Evolutionary conservation across 1,140 invertebrate species (phyloP), one percentile per base, ranked within the genome.

Genomic region (Chymomyza costata): DNA sequence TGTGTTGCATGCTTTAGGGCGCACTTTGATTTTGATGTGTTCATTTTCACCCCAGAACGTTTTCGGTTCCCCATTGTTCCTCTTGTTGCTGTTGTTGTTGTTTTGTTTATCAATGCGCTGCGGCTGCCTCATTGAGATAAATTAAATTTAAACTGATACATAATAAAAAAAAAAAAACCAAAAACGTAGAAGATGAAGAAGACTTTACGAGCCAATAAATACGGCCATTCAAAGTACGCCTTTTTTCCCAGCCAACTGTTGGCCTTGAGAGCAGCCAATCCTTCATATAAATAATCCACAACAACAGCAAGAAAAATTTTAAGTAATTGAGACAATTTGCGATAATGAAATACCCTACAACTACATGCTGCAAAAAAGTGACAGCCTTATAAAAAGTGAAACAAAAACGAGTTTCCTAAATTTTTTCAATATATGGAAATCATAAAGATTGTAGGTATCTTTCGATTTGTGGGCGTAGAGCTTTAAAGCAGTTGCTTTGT

Each of bases 121-220:
- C 8, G 3, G 21, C 21, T 25, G 21, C 21, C 3, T 18, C 30
- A 65, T 34, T 46, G 40, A 51, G 71, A 76, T 76, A 76, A 76
- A 76, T 76, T 76, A 76, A 78, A 78, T 76, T 76, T 71, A 76
- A 76, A 76, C 62, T 76, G 71, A 71, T n/a, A n/a, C n/a, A n/a
- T 76, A 78, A 78, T 76, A 78, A 76, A 76, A 73, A 59, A 66
- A n/a, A n/a, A 44, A n/a, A 13, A 44, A 43, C 40, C 14, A 16
- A 10, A 40, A 43, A 30, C 14, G 30, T 15, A 43, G 16, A 41
- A 14, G 28, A 11, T 7, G 21, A 17, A 25, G 38, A 56, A 64
- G n/a, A n/a, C 78, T 78, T 70, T 76, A 76, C 71, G 71, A 76
- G 71, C 71, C 71, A 78, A 78, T 76, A 76, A 71, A 68, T 50